Base-by-base conservation (phyloP, 1,140 invertebrate genomes). In the Cylas formicarius region DNA sequence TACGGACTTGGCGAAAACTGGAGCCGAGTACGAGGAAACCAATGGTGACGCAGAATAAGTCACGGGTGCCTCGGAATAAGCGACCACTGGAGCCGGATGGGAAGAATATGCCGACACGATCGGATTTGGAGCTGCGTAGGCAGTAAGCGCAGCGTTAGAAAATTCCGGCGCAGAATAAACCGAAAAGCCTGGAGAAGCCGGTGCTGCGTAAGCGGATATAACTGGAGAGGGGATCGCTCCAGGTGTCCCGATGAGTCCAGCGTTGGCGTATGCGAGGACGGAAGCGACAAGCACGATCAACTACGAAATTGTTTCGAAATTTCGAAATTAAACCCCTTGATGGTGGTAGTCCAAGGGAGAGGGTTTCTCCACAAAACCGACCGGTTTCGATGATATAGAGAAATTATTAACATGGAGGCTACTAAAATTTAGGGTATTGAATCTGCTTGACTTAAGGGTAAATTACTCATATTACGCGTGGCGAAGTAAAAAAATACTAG, bases 191-290 rank as follows among this genome's bases (percentile, higher is more conserved):
- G 40, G 23, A 4, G 24, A 3, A 6, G 21, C 24, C 32, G 27
- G 22, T 7, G 64, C 59, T 54, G 53, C 44, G 8, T 46, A 55
- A 13, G 37, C 8, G 8, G 40, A 37, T 7, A 52, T 41, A 36
- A 33, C 18, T 8, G 45, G 47, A 17, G 52, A 47, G 14, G 38
- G 21, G 9, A 46, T 22, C 10, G 44, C 48, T 11, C 41, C 31
- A 37, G 56, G 43, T 17, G 46, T 40, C 7, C 29, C 27, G 6
- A 57, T 29, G 7, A 50, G 18, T 32, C 62, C 61, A 38, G 62
- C 62, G 31, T 58, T 60, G 32, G 54, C 60, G 39, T 48, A 59
- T 38, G 55, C 58, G 44, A 64, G 51, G 45, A 27, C 32, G 33
- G 58, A 47, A 44, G 52, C 51, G 39, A 59, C 40, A 16, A 58